These are phyloP conservation scores for Rhabdomys pumilio DNA, from an alignment of 2,797 vertebrate species.

Conservation along the genomic window DNA sequence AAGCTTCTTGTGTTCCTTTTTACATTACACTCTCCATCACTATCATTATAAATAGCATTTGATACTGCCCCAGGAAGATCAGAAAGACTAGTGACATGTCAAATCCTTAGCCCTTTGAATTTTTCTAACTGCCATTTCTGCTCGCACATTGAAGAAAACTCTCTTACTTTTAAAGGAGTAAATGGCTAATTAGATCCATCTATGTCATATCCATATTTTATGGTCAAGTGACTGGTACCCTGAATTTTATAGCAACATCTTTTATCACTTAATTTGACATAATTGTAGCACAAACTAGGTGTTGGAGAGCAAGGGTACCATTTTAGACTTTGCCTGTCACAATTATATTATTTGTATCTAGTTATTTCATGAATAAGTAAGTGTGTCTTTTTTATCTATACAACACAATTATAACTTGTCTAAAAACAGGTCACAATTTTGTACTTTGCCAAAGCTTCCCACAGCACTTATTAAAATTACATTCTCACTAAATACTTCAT, in stretches of 20 bases:
- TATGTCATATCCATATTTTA: neutral
- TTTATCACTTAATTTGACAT: constrained; percentile 1
- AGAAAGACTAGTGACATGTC: neutral
- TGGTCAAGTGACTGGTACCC: neutral
- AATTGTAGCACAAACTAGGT: neutral
- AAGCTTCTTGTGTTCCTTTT: neutral
- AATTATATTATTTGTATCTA: constrained; percentile 25
- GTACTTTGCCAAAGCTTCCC: neutral
- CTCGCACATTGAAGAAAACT: neutral
- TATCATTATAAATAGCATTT: no score
- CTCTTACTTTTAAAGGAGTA: constrained; percentile 19
- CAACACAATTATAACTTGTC: neutral
- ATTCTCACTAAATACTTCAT: constrained; percentile 58
- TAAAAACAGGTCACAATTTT: constrained; percentile 29
- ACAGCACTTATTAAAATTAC: neutral
- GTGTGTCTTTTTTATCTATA: neutral
- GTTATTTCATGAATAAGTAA: neutral
- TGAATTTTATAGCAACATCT: constrained; percentile 32
- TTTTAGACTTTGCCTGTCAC: neutral
- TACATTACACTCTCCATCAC: neutral
- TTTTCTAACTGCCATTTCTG: neutral
- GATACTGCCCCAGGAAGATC: no score
- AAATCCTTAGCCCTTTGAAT: constrained; percentile 29
- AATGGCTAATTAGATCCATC: neutral
- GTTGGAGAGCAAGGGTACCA: neutral